Base-by-base conservation (phyloP, 2,888 invertebrate genomes). In the Spisula subtruncata region DNA sequence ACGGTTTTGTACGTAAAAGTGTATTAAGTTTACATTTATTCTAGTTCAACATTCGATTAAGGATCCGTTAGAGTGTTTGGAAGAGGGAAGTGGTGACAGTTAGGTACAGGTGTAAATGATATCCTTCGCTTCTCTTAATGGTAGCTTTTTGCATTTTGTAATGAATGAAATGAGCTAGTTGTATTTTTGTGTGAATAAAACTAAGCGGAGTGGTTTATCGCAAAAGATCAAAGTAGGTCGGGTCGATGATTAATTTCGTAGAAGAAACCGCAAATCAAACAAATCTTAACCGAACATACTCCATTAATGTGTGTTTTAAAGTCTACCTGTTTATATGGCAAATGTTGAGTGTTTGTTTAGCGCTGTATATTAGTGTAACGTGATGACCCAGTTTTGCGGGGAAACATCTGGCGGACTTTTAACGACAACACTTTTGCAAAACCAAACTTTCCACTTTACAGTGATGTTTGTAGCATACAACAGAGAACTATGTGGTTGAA, bases 181-280 rank as follows among this genome's bases (percentile, higher is more conserved):
- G 79, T 85, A 79, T 85, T 86, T 75, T 32, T 51, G 35, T 71
- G 81, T 86, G 82, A 81, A 86, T 86, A 81, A 81, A 81, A 46
- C 56, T 81, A 20, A 81, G 51, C 48, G 46, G 46, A 81, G 66
- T 66, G 86, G 81, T 86, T 86, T 54, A 82, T 71, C 82, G 71
- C 29, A 86, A 71, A 60, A 66, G 51, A 82, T 79, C 79, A 85
- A 85, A 82, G 81, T 82, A 81, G 82, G 71, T 81, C 66, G 86
- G 35, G 12, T 56, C 46, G 51, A 75, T 85, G 79, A 85, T 85
- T 85, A 85, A 85, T 85, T 51, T 79, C 60, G 79, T 79, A 79
- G 56, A 87, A 41, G 79, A 87, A 87, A 87, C 87, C 83, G 32
- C 87, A 87, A 87, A 82, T 79, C 80, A 87, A 87, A 87, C 75